Base-by-base conservation (phyloP, 2,888 invertebrate species). In the Theretra japonica region DNA sequence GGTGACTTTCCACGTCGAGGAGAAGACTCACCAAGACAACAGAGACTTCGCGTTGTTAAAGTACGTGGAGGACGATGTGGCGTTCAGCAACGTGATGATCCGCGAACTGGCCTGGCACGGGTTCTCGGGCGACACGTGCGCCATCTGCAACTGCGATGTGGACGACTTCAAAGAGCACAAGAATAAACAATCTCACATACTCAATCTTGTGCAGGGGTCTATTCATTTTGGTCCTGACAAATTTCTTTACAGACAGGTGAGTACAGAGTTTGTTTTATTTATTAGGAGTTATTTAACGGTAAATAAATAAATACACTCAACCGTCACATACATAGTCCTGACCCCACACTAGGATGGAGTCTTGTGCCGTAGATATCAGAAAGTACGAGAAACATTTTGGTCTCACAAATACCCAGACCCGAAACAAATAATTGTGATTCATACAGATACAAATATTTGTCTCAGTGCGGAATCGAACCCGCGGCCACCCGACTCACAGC, bases 41-140 rank as follows among this genome's bases (percentile, higher is more conserved):
- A 65, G 41, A 23, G 48, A 48, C 7, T 21, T 65, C 15, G 65
- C 65, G 21, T 79, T 81, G 5, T 58, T 90, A 11, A 92, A 92
- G 53, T 70, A 90, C 0, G 68, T 73, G 11, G 89, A 90, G 53
- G 73, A 75, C 7, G 70, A 72, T 17, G 78, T 87, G 2, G 86
- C 86, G 0, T 87, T 84, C 50, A 78, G 83, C 11, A 77, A 84
- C 21, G 69, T 90, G 1, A 70, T 82, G 0, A 86, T 92, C 30
- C 70, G 77, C 2, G 86, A 88, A 8, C 77, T 74, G 2, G 82
- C 88, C 0, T 92, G 92, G 92, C 86, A 91, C 57, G 87, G 90
- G 3, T 60, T 92, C 5, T 76, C 79, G 0, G 88, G 85, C 0
- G 83, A 86, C 30, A 82, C 83, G 0, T 92, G 92, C 57, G 79